Base-by-base conservation (phyloP, 92 coral and sea anemone genomes). In the Plumapathes pennacea region DNA sequence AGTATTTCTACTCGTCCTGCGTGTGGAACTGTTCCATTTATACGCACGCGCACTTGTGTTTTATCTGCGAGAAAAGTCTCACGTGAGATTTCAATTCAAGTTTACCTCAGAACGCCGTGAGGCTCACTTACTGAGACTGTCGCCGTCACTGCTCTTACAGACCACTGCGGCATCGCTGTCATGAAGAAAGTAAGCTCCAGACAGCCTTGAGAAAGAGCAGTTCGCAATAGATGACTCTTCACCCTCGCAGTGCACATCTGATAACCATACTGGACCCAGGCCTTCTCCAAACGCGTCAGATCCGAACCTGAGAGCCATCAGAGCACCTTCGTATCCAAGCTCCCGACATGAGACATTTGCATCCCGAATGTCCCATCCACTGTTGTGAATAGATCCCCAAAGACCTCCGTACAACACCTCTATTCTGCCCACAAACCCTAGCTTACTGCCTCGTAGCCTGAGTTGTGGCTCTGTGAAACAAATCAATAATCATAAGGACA, bases 381-480 rank as follows among this genome's bases (percentile, higher is more conserved):
- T 65, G 38, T 81, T 81, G 53, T 65, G 51, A 22, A 81, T 65
- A 26, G 88, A 74, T 21, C 88, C 88, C 88, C 82, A 81, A 61
- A 74, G 34, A 10, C 88, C 88, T 9, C 65, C 83, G 14, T 62
- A 49, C 31, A 27, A 33, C 25, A 76, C 75, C 6, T 72, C 78
- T n/a, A 81, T 57, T 10, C 82, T 77, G 34, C 88, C 88, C 40
- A 76, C 63, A 23, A 27, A 53, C 4, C 73, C 32, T 13, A 32
- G 45, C 1, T 48, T 45, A 27, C 88, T 55, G 2, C 78, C 88
- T 24, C 82, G 59, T 27, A 81, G 88, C 37, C 73, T 62, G 23
- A 62, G 60, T 31, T 13, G 11, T 4, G 18, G 55, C 9, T 33
- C 83, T 67, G 52, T 23, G 15, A 12, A n/a, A n/a, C n/a, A n/a